Percentiles rank a stretch among this genome's conserved stretches.
Evolutionary conservation across 2,797 vertebrate genomes (phyloP).

Genomic region (Coregonus sp.): DNA sequence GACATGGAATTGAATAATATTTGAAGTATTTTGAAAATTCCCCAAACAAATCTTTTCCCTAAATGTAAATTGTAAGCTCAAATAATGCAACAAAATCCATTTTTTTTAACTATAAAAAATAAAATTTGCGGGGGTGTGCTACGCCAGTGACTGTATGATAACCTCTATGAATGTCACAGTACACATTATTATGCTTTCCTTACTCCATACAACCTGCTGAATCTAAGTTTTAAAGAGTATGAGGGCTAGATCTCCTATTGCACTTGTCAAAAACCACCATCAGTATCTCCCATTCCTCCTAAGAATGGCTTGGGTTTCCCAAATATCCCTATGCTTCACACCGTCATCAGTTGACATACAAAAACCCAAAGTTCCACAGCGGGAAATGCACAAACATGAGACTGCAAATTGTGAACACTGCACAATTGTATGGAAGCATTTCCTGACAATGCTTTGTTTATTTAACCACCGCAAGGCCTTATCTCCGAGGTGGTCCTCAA

Average conservation of each 20-base stretch:
- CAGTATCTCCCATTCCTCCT: constrained; percentile 21
- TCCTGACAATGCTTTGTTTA: constrained; percentile 64
- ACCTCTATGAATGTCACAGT: constrained; percentile 9
- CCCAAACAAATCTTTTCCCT: no score
- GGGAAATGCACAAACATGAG: constrained; percentile 33
- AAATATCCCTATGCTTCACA: constrained; percentile 41
- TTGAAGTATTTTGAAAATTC: no score
- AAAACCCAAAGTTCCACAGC: constrained; percentile 52
- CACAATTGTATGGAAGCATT: constrained; percentile 49
- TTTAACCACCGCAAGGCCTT: constrained; percentile 57
- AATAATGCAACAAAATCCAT: no score
- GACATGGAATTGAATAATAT: no score
- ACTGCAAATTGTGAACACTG: constrained; percentile 33
- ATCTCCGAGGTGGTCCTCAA: constrained; percentile 66
- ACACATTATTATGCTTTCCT: not conserved
- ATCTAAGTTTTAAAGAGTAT: not conserved
- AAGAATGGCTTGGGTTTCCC: constrained; percentile 25
- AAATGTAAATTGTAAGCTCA: no score
- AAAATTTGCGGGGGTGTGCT: no score
- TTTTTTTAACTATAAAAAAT: no score
- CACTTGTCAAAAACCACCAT: constrained; percentile 35
- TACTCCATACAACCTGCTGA: not conserved
- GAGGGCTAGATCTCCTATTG: constrained; percentile 25
- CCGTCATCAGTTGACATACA: constrained; percentile 36
- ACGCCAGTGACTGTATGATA: not conserved